Base-by-base conservation (phyloP, 2,113 vertebrate genomes). In the Xiphophorus hellerii region DNA sequence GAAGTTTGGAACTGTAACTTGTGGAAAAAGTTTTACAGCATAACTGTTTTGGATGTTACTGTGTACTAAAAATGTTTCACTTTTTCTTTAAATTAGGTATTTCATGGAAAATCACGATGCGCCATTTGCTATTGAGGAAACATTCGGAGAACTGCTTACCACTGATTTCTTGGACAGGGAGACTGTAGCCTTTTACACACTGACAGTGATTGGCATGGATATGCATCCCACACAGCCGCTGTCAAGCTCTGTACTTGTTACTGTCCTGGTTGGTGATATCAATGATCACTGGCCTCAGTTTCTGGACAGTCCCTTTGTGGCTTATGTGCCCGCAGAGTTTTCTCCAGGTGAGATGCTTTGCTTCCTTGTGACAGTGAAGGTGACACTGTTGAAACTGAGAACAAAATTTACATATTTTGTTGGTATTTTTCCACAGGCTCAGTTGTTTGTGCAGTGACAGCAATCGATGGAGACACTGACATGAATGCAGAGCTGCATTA, bases 251-350 rank as follows among this genome's bases (percentile, higher is more conserved):
- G 87, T 90, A 65, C 73, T 85, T 29, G 89, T 95, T 22, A 88
- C 71, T 27, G 91, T 95, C 28, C 86, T 86, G 5, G 81, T 95
- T 66, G 87, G 73, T 39, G 94, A 95, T 78, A 83, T 93, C 42
- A 95, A 95, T 42, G 94, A 95, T 81, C 82, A 93, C 74, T 78
- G 87, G 76, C 94, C 94, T 1, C 84, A 89, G 71, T 94, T 95
- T 78, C 77, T 91, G 51, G 88, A 95, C 81, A 89, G 89, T 67
- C 94, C 93, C 9, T 95, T 94, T 81, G 92, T 94, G 66, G 93
- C 94, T 12, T 90, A 94, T 77, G 85, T 94, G 37, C 89, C 94
- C 48, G 31, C 61, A 4, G 70, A 87, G 30, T 37, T 92, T 66
- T 15, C 66, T 35, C 84, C 90, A 89, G 94, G 94, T 95, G 51